Evolutionary conservation across 2,113 vertebrate species (phyloP), one percentile per base, ranked within the genome.

Genomic region (Theropithecus gelada): DNA sequence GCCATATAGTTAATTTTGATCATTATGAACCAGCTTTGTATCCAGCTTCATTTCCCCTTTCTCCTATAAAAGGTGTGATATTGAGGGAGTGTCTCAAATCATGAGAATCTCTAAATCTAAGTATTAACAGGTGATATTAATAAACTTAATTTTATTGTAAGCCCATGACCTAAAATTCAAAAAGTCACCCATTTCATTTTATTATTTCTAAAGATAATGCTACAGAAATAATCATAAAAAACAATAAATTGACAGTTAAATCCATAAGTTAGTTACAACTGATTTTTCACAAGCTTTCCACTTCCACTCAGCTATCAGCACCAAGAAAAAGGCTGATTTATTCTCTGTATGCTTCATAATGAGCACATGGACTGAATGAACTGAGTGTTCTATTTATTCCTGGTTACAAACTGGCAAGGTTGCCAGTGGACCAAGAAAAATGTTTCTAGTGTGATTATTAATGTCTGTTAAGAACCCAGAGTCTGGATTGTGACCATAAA

Each of bases 391-490:
- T 96, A 90, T 96, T 97, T 96, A 94, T 90, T 96, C 61, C 22
- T 89, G 88, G 92, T 97, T 96, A 80, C 85, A 96, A 95, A 96
- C 90, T 96, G 94, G 96, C 97, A 91, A 93, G 73, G 81, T 70
- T 97, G 95, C 94, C 95, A 87, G 9, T 96, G 95, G 88, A 95
- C 73, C 81, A 97, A 97, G 97, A 98, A 97, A 97, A 98, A 97
- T 97, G 94, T 95, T 95, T 97, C 72, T 57, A 38, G 52, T 95
- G 43, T 55, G 73, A 97, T 96, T 97, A 98, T 98, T 97, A 98
- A 98, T 97, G 93, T 93, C 93, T 96, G 89, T 90, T 97, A 92
- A 96, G 80, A 97, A 97, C 59, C 40, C 73, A 96, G 61, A 64
- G 95, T 97, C 94, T 96, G 27, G 43, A 97, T 76, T 96, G 20